Base-by-base conservation (phyloP, 2,797 vertebrate species). In the Parauchenoglanis ngamensis region DNA sequence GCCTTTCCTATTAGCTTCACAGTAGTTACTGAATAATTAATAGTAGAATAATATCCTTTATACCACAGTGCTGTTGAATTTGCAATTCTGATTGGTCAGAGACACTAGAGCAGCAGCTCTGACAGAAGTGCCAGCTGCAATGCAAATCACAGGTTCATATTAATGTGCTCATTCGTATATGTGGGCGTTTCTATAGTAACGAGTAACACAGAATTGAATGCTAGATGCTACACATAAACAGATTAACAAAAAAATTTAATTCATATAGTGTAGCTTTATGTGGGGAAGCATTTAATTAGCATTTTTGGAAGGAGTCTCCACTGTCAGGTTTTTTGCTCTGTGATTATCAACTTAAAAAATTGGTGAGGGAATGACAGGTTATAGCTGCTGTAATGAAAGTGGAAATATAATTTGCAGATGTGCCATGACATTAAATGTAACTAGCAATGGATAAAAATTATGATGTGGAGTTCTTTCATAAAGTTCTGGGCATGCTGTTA, bases 1-100 rank as follows among this genome's bases (percentile, higher is more conserved):
- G 79, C 25, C 59, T 46, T 81, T 81, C 79, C 79, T 46, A 46
- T 81, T 65, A 81, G 79, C 79, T 81, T 65, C 79, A 65, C 57
- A 65, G 78, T 44, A 40, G 57, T 46, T 65, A n/a, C 40, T 81
- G 59, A 81, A 81, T 63, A 81, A 81, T 81, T 81, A 65, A 81
- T 81, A n/a, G 15, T 81, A 63, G 79, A 81, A 81, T 81, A 81
- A 81, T 81, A 12, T 81, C 40, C 79, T 46, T 81, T 81, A 65
- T 81, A 46, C 79, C 79, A 63, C 79, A 49, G 57, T 0, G 11
- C 31, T 61, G 21, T 8, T 17, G 23, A 63, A 81, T 81, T 81
- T 35, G 61, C 40, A 2, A 46, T 81, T 61, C 35, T 81, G 56
- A 63, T 63, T 63, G 78, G 78, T 61, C 78, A n/a, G 78, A 63